phyloP scores from a whole-genome alignment of 2,113 vertebrate genomes.

The Haemorhous mexicanus region DNA sequence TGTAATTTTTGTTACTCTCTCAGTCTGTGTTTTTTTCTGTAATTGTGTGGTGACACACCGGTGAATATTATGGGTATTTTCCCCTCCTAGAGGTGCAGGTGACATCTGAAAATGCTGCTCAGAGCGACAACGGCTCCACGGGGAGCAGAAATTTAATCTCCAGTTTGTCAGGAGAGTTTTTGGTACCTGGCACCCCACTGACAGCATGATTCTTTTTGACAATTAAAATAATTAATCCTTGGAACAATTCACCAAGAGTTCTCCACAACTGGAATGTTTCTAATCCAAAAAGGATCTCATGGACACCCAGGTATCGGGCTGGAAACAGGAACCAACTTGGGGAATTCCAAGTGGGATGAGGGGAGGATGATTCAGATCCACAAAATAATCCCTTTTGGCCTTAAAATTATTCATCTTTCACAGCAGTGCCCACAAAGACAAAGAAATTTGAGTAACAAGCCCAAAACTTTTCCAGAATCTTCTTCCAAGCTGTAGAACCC shows the following conservation, averaged over 20 bases:
- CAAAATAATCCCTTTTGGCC: not conserved
- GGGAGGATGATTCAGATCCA: not conserved
- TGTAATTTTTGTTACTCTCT: not conserved
- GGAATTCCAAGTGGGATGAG: not conserved
- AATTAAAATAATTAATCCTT: not conserved
- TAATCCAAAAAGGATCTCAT: not conserved
- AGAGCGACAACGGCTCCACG: not conserved
- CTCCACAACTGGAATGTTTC: not conserved
- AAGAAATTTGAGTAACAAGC: not conserved
- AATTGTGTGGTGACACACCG: not conserved
- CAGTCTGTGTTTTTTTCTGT: not conserved
- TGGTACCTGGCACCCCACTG: not conserved
- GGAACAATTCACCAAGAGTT: not conserved
- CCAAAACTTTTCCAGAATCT: not conserved
- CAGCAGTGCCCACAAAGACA: not conserved
- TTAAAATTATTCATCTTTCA: not conserved
- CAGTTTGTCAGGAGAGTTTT: not conserved
- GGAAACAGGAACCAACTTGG: not conserved
- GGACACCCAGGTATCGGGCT: not conserved
- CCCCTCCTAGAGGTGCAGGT: not conserved
- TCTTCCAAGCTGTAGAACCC: not conserved
- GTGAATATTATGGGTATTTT: not conserved
- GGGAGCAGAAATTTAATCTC: not conserved
- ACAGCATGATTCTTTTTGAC: not conserved
- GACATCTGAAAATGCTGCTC: not conserved